Percentiles rank a stretch among this genome's conserved stretches.
Conservation (phyloP, 1,140 invertebrate genomes). For the Scaptodrosophila lebanonensis region DNA sequence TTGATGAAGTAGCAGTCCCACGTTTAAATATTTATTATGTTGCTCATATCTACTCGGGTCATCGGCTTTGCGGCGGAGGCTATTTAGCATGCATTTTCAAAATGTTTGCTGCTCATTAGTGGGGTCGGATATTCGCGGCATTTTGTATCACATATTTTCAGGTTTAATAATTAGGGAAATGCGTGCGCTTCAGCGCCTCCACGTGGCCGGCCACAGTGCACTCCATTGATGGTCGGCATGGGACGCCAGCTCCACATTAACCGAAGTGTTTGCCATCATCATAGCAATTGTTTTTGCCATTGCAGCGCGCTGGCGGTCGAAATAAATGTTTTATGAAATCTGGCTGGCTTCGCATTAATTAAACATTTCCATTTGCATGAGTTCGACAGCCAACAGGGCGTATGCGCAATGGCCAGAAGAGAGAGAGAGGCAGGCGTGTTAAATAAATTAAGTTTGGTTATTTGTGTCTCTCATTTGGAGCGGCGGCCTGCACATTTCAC, state of each 20-base stretch:
- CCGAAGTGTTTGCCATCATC: not conserved
- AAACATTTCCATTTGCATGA: conserved; percentile 18
- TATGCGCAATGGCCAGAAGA: conserved; percentile 28
- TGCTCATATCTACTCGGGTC: too few relatives aligned
- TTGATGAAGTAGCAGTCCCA: too few relatives aligned
- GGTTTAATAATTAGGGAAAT: conserved; percentile 29
- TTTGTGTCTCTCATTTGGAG: conserved; percentile 38
- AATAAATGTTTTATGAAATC: conserved; percentile 18
- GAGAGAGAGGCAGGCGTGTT: not conserved
- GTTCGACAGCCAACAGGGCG: not conserved
- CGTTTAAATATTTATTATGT: too few relatives aligned
- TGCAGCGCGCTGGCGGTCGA: not conserved
- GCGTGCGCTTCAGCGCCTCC: conserved; percentile 5
- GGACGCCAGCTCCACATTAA: too few relatives aligned
- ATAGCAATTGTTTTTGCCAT: conserved; percentile 8
- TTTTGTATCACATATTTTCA: conserved; percentile 1
- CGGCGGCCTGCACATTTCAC: conserved; percentile 38
- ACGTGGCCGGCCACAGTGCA: too few relatives aligned
- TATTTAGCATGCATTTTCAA: too few relatives aligned
- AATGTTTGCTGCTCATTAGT: too few relatives aligned
- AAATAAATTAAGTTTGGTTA: conserved; percentile 40
- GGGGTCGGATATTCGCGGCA: too few relatives aligned
- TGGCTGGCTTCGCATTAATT: conserved; percentile 16
- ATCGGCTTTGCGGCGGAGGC: too few relatives aligned
- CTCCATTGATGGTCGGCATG: not conserved